Base-by-base conservation (phyloP, 2,888 invertebrate genomes). In the Leucoma salicis region DNA sequence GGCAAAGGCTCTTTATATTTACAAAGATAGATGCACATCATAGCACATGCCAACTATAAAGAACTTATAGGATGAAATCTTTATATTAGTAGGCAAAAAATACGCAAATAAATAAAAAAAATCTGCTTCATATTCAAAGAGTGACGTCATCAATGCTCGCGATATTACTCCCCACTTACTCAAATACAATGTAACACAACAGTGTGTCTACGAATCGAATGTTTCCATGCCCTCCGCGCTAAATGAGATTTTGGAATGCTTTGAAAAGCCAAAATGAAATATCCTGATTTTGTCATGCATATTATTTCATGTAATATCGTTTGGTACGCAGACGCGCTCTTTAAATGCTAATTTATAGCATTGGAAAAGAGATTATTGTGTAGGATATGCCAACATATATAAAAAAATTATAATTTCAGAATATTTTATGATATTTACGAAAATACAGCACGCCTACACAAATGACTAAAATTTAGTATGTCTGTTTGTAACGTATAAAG, bases 161-260 rank as follows among this genome's bases (percentile, higher is more conserved):
- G 2, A 2, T 13, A 29, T 34, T 10, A 25, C n/a, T 35, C 27
- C 8, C 14, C 12, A 12, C 32, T 27, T 29, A 24, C 2, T 3
- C 1, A 1, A 15, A 0, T 49, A 8, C 41, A 57, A 31, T 42
- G 39, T 52, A 35, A 15, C 41, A 10, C 8, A 15, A 24, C 34
- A 38, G 45, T 42, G 48, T 51, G 55, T 53, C 51, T 53, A 57
- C 60, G 60, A 63, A 63, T 62, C 53, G 57, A 54, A 43, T 46
- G 47, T 46, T 40, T 46, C 38, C 51, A 41, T 52, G 52, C 55
- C 59, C 57, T 57, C 53, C 46, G 47, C 39, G 53, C 52, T 59
- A 60, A 64, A 66, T 66, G 61, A 62, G 58, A 65, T 67, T 66
- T 53, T 49, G 57, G 48, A 47, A 32, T 49, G 48, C 58, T 59